Conservation (phyloP, 2,113 vertebrate genomes). For the Chamaetylas fuelleborni region DNA sequence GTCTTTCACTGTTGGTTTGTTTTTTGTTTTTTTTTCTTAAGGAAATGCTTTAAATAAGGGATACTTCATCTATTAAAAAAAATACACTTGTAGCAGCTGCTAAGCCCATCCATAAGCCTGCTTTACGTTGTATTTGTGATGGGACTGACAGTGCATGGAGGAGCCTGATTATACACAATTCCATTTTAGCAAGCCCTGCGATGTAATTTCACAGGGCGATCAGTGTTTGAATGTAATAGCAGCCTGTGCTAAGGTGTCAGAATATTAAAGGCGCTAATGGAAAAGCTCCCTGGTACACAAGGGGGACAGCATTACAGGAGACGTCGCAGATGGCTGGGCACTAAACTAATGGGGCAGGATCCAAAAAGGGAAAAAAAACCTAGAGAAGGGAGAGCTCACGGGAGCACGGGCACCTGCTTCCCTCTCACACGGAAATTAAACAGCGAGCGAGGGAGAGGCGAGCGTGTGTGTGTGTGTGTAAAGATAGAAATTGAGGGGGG, state of each 20-base stretch:
- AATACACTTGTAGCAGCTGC: slow-evolving; percentile 85
- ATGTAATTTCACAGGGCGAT: slow-evolving; percentile 90
- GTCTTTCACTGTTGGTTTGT: slow-evolving; percentile 55
- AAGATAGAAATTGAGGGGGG: slow-evolving; percentile 45
- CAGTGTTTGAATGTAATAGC: slow-evolving; percentile 90
- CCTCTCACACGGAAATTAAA: slow-evolving; percentile 77
- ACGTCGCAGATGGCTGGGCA: slow-evolving; percentile 97
- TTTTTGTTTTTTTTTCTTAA: slow-evolving; percentile 54
- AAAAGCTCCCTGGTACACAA: slow-evolving; percentile 97
- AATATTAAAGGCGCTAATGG: slow-evolving; percentile 99
- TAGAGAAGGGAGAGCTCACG: slow-evolving; percentile 74
- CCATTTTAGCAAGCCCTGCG: slow-evolving; percentile 82
- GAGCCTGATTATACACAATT: slow-evolving; percentile 90
- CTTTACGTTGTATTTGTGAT: slow-evolving; percentile 81
- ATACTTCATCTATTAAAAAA: slow-evolving; percentile 84
- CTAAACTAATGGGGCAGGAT: slow-evolving; percentile 97
- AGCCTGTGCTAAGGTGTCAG: slow-evolving; percentile 91
- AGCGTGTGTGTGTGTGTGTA: slow-evolving; percentile 18
- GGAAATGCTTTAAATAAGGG: slow-evolving; percentile 79
- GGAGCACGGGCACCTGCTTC: slow-evolving; percentile 80
- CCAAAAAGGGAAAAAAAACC: slow-evolving; percentile 76
- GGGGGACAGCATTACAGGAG: slow-evolving; percentile 89
- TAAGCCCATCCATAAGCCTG: slow-evolving; percentile 82
- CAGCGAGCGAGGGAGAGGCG: slow-evolving; percentile 47
- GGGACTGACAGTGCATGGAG: slow-evolving; percentile 89